Evolutionary conservation across 2,797 vertebrate species (phyloP), one percentile per base, ranked within the genome.

Genomic region (Squalus acanthias): DNA sequence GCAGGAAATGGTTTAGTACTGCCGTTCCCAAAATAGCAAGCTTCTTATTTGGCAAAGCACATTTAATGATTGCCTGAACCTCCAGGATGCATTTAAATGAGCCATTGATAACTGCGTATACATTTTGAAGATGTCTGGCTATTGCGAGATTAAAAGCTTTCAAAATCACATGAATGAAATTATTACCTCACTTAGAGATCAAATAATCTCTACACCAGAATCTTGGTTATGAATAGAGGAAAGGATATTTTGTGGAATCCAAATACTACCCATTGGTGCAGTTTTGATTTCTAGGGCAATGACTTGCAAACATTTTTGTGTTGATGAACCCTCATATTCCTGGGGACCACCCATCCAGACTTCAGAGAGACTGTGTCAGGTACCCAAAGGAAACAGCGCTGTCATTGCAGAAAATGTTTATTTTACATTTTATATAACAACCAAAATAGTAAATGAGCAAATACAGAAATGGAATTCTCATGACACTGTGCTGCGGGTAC

Each of bases 1-100:
- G 39, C 26, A 9, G 39, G 10, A 95, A 95, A 26, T 95, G 7
- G 17, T 46, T 63, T 69, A 20, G 12, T 70, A 17, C 3, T 69
- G 39, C 20, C 39, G 29, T 72, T 26, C 2, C 39, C 63, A 69
- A 76, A 76, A 46, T 94, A 33, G 20, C 39, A 26, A 3, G 20
- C 92, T 69, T n/a, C 74, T 67, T 24, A 22, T 94, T 94, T 67
- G 17, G 20, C n/a, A 94, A 69, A 69, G 46, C 33, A 29, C 3
- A 94, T 94, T 94, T 94, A 39, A 93, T 85, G 82, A 50, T 29
- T 89, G 53, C 22, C 53, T 89, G 53, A 89, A 26, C 87, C 24
- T 63, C 26, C 10, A 63, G 57, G 57, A 29, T 50, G 46, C 20
- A 50, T 50, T 85, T 85, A 85, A 24, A 17, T 39, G 17, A 85